Base-by-base conservation (phyloP, 1,140 invertebrate species). In the Drosophila trapezifrons region DNA sequence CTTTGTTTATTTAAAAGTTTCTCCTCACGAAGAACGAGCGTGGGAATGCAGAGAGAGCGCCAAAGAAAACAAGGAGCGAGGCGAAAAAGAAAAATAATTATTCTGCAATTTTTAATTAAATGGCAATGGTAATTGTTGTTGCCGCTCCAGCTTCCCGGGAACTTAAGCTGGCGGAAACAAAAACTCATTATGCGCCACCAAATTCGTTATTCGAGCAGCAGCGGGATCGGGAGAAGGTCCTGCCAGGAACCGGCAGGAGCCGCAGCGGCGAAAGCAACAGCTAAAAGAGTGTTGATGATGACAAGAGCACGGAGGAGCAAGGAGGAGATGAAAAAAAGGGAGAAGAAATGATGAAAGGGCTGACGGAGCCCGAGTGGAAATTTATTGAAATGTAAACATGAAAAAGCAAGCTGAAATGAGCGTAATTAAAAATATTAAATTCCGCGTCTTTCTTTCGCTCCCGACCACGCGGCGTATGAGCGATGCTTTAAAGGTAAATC, bases 31-130 rank as follows among this genome's bases (percentile, higher is more conserved):
- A 58, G 64, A 37, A 51, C 25, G 18, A 47, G 57, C 69, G 70
- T 69, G 54, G 29, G 32, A 75, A 62, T 69, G 46, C 47, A 37
- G 49, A 51, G 49, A 51, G 47, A 54, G 32, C 27, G 25, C 25
- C 56, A 76, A 57, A 56, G 22, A 65, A 59, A 73, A 83, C 67
- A 80, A 49, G 46, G 29, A 59, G 60, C 80, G 60, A 62, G 66
- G 69, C 67, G 80, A 70, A 78, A 76, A 87, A 71, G 77, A 87
- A 87, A 89, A 80, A 84, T 89, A 89, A 87, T 87, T 87, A 87
- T 87, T 89, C 84, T 89, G 84, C 84, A 87, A 89, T 87, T 87
- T 87, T 87, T 87, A 87, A 87, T 87, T 87, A 87, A 87, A 87
- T 89, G 84, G 83, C 80, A 89, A 84, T 87, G 80, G 84, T 80